Conservation (phyloP, 2,888 invertebrate genomes). For the Athripsodes cinereus region DNA sequence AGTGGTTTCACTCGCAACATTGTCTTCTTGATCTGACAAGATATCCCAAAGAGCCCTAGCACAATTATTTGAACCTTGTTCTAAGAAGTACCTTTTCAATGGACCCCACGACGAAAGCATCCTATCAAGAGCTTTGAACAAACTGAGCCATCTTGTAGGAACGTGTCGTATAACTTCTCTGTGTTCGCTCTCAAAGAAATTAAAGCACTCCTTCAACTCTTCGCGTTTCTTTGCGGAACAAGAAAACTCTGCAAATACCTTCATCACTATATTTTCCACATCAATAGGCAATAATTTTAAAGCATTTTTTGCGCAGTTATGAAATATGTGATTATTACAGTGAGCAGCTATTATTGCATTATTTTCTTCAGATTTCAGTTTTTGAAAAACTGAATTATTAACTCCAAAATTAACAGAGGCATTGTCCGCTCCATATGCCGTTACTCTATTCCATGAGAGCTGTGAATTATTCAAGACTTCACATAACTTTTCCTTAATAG, state of each 20-base stretch:
- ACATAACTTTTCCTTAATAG: not conserved
- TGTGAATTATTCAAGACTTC: not conserved
- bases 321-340: not conserved
- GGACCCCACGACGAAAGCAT: not conserved
- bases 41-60: slow-evolving; percentile 1
- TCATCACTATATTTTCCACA: no score
- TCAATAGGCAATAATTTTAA: not conserved
- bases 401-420: not conserved
- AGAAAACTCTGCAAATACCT: no score
- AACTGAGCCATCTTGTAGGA: not conserved
- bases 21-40: slow-evolving; percentile 1
- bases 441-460: not conserved
- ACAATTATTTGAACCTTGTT: not conserved
- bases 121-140: not conserved
- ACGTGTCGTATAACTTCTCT: not conserved
- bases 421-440: not conserved
- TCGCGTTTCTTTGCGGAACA: no score
- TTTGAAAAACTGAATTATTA: not conserved
- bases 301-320: not conserved
- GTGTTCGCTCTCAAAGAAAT: not conserved
- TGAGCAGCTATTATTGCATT: not conserved
- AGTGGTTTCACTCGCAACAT: not conserved
- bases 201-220: not conserved
- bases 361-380: not conserved
- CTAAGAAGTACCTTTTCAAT: slow-evolving; percentile 3